Evolutionary conservation across 64 coral and sea anemone species (phyloP).

Genomic region (Dendronephthya gigantea): DNA sequence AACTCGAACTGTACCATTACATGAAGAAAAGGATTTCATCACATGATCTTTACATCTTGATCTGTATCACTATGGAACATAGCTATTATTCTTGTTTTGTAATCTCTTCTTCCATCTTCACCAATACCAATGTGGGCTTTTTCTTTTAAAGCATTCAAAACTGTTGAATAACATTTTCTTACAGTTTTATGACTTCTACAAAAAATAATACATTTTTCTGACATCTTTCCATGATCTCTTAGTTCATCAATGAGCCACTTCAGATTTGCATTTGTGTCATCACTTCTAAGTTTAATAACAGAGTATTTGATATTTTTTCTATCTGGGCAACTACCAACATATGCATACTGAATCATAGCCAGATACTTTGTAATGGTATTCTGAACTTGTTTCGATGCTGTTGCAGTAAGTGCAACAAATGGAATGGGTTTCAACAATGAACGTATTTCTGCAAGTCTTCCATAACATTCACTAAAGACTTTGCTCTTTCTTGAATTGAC

Average conservation of each 20-base stretch:
- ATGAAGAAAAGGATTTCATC: not conserved
- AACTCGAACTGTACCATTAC: not conserved
- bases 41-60: not conserved
- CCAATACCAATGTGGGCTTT: not conserved
- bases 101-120: not conserved
- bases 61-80: slow-evolving; percentile 2
- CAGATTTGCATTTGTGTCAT: not conserved
- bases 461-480: not conserved
- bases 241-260: not conserved
- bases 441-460: not conserved
- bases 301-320: not conserved
- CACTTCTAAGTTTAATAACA: not conserved
- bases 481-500: not conserved
- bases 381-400: not conserved
- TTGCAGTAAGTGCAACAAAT: not conserved
- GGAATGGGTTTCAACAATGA: not conserved
- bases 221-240: not conserved
- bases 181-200: not conserved
- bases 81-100: not conserved
- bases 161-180: not conserved
- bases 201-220: slow-evolving; percentile 8
- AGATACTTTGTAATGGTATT: not conserved
- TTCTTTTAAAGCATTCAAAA: not conserved
- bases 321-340: not conserved
- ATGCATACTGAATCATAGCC: not conserved